Evolutionary conservation across 1,140 invertebrate genomes (phyloP), one percentile per base, ranked within the genome.

Genomic region (Sycobia sp.): DNA sequence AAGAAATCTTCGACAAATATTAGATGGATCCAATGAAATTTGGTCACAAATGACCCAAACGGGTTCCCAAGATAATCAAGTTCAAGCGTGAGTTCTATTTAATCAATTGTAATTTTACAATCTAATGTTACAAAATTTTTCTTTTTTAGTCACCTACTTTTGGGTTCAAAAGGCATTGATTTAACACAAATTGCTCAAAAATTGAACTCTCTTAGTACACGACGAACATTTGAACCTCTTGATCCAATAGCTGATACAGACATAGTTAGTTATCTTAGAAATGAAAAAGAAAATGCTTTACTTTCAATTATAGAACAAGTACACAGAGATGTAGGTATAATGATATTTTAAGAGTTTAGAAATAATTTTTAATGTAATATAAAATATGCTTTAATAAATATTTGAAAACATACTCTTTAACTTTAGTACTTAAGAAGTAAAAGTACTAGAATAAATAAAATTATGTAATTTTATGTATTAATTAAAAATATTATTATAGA

Each of bases 271-370:
- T 97, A 91, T 78, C 79, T 98, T 4, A 90, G 89, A 79, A 96
- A 96, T 87, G 95, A 97, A 83, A 88, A 92, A 56, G 92, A 97
- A 83, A 97, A 96, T 87, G 93, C 93, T 20, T 91, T 97, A 72
- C 81, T 97, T 4, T 90, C 91, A 22, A 88, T 95, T 9, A 94
- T 97, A 71, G 95, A 97, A 78, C 91, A 95, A 76, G 91, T 94
- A 46, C 88, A 92, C 66, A 89, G 89, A 80, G 86, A 87, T 73
- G 92, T 94, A 84, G 85, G 86, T 84, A 62, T 23, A 47, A 8
- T 39, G 0, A 25, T 9, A 29, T 11, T 32, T 7, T 11, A 32
- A n/a, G n/a, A n/a, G n/a, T n/a, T n/a, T n/a, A n/a, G 22, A 50
- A 50, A 27, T 47, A 18, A 22, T 46, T 46, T 46, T 22, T 22